phyloP scores from a whole-genome alignment of 2,113 vertebrate species.

The Serilophus lunatus region DNA sequence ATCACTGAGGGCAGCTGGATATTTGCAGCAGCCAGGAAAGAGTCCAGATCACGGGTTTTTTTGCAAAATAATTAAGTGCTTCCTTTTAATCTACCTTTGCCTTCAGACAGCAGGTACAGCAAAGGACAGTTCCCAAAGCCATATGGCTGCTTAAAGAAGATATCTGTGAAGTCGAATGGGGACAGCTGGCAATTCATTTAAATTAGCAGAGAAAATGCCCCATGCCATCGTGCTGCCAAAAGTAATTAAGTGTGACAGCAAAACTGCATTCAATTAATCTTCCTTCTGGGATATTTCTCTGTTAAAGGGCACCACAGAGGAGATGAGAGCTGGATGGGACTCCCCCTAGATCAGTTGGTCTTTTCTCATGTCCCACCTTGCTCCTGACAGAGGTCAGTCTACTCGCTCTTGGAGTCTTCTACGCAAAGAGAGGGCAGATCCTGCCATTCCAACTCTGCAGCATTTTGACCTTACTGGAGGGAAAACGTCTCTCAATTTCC shows the following conservation, averaged over 20 bases:
- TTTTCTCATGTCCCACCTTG: neutral
- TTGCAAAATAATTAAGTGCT: neutral
- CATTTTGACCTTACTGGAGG: neutral
- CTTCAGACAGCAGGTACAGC: neutral
- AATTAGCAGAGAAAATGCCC: neutral
- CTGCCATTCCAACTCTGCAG: neutral
- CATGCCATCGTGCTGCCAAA: neutral
- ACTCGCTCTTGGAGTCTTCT: neutral
- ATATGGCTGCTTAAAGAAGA: neutral
- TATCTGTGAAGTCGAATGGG: neutral
- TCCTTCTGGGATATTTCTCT: neutral
- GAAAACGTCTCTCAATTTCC: neutral
- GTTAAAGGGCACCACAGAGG: neutral
- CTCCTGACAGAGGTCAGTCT: neutral
- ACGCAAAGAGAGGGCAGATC: neutral
- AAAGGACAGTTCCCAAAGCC: neutral
- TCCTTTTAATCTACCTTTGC: neutral
- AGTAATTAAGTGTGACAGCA: neutral
- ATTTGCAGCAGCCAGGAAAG: neutral
- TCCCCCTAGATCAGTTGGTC: fast-evolving
- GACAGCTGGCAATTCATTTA: neutral
- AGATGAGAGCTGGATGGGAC: neutral
- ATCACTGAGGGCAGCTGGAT: neutral
- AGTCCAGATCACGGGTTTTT: neutral
- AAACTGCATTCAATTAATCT: neutral